phyloP scores from a whole-genome alignment of 2,888 invertebrate genomes.

The Folsomia candida region DNA sequence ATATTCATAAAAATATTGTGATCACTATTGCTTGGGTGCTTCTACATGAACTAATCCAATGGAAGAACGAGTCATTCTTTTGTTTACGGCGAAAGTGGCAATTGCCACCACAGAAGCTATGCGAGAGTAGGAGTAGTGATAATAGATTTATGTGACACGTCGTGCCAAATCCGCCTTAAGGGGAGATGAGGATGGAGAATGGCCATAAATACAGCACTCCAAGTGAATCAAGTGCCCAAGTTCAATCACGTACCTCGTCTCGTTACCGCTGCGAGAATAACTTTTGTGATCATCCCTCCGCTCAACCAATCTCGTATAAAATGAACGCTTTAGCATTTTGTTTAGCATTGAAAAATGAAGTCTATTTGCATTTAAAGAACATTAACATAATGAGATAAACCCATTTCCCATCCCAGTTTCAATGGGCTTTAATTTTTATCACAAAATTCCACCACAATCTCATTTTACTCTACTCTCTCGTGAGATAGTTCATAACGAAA shows the following conservation, averaged over 20 bases:
- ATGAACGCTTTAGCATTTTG: background rate
- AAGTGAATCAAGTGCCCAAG: background rate
- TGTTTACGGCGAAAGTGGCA: background rate
- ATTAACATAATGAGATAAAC: slow-evolving; percentile 44
- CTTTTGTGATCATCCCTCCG: background rate
- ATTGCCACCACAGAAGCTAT: background rate
- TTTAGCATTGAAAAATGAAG: background rate
- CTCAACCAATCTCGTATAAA: background rate
- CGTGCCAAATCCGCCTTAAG: background rate
- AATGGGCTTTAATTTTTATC: background rate
- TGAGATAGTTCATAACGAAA: no score
- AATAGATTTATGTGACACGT: background rate
- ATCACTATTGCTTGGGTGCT: background rate
- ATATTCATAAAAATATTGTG: no score
- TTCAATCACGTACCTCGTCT: background rate
- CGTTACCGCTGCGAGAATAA: background rate
- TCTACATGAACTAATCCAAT: background rate
- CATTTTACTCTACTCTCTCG: no score
- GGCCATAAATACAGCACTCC: background rate
- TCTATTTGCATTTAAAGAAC: slow-evolving; percentile 41
- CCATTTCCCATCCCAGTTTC: slow-evolving; percentile 35
- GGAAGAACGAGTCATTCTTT: background rate
- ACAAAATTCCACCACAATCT: slow-evolving; percentile 2
- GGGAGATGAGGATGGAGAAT: background rate
- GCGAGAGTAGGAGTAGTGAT: background rate